phyloP scores from a whole-genome alignment of 2,113 vertebrate genomes.

The Lepidothrix coronata region DNA sequence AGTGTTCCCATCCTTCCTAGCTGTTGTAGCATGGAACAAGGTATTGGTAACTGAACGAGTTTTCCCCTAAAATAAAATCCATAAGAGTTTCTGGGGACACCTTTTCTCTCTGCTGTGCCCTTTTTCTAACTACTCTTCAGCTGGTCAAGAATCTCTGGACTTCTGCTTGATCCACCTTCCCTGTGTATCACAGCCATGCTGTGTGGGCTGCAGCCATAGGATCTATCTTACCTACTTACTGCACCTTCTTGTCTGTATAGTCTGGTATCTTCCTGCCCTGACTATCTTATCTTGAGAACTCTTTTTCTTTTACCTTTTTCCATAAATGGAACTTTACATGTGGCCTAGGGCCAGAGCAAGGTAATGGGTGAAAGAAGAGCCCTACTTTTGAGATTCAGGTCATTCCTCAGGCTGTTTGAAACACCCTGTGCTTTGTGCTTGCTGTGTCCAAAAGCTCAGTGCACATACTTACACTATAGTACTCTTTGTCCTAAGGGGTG shows the following conservation, averaged over 20 bases:
- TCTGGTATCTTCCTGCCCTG: neutral
- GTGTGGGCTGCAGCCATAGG: neutral
- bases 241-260: neutral
- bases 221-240: neutral
- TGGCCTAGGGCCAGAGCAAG: neutral
- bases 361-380: neutral
- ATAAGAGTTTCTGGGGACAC: fast-evolving
- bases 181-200: neutral
- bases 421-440: neutral
- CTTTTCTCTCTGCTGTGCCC: neutral
- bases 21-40: neutral
- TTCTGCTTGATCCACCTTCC: neutral
- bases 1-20: neutral
- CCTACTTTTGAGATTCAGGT: neutral
- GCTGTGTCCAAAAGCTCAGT: neutral
- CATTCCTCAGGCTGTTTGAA: neutral
- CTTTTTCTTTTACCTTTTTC: neutral
- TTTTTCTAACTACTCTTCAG: neutral
- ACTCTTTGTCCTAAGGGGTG: neutral
- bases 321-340: neutral
- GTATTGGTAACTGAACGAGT: neutral
- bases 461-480: neutral
- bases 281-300: neutral
- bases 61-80: neutral
- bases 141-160: neutral